Percentiles rank a stretch among this genome's conserved stretches.
Evolutionary conservation across 2,113 vertebrate species (phyloP).

Genomic region (Myiagra hebetior): DNA sequence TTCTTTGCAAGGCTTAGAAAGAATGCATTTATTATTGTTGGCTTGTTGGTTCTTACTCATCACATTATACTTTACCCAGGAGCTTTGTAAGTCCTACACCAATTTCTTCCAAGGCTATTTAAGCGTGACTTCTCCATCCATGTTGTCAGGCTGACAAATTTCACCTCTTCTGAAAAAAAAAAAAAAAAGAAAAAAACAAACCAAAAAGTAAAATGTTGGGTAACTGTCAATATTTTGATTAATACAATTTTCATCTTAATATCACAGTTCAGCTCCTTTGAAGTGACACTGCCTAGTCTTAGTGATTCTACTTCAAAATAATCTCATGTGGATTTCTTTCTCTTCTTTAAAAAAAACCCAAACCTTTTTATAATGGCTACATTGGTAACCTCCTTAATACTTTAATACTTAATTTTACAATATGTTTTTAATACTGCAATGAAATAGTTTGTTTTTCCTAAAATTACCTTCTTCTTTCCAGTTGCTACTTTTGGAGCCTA

Average conservation of each 20-base stretch:
- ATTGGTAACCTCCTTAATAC: background rate
- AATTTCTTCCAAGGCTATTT: background rate
- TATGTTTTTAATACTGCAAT: background rate
- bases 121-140: background rate
- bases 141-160: background rate
- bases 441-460: background rate
- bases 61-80: background rate
- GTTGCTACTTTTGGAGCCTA: background rate
- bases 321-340: background rate
- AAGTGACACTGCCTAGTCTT: background rate
- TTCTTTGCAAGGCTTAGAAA: background rate
- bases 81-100: background rate
- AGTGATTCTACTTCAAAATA: background rate
- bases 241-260: background rate
- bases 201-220: background rate
- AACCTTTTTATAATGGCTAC: background rate
- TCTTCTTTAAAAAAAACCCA: background rate
- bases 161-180: background rate
- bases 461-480: background rate
- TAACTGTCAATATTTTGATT: background rate
- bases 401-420: background rate
- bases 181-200: background rate
- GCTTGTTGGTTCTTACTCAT: background rate
- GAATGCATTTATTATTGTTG: background rate
- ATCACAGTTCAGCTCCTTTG: background rate